phyloP scores from a whole-genome alignment of 2,888 invertebrate species.

The Epinotia brunnichana region DNA sequence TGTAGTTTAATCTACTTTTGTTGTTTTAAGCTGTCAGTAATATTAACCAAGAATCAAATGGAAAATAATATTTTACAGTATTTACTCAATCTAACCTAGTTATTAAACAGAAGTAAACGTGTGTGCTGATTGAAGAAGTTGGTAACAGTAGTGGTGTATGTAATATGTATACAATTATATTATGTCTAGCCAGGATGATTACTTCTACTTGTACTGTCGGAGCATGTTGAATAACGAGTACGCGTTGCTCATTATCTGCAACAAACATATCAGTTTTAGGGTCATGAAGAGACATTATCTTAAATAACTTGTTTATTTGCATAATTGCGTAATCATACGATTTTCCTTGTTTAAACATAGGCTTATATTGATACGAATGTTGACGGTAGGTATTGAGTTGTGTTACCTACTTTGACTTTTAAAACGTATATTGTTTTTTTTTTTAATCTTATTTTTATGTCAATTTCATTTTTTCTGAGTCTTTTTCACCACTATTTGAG shows the following conservation, averaged over 20 bases:
- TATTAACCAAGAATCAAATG: too few species aligned
- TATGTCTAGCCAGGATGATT: background rate
- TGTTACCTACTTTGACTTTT: too few species aligned
- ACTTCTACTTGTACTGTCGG: constrained; percentile 58
- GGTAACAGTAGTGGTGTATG: background rate
- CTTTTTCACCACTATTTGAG: too few species aligned
- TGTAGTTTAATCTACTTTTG: too few species aligned
- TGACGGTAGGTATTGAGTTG: too few species aligned
- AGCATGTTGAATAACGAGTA: constrained; percentile 73
- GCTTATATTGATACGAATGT: too few species aligned
- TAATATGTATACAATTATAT: background rate
- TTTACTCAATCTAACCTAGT: background rate
- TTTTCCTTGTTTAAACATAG: background rate
- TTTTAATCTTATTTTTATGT: too few species aligned
- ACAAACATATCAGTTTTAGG: constrained; percentile 45
- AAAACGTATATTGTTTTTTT: too few species aligned
- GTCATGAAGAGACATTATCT: background rate
- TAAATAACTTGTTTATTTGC: background rate
- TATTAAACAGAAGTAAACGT: background rate
- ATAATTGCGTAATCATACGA: background rate
- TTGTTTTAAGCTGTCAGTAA: too few species aligned
- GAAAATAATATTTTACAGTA: too few species aligned
- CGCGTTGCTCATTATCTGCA: constrained; percentile 67
- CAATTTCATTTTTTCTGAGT: too few species aligned
- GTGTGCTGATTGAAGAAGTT: background rate